Evolutionary conservation across 2,797 vertebrate species (phyloP).

Genomic region (Chelonia mydas): DNA sequence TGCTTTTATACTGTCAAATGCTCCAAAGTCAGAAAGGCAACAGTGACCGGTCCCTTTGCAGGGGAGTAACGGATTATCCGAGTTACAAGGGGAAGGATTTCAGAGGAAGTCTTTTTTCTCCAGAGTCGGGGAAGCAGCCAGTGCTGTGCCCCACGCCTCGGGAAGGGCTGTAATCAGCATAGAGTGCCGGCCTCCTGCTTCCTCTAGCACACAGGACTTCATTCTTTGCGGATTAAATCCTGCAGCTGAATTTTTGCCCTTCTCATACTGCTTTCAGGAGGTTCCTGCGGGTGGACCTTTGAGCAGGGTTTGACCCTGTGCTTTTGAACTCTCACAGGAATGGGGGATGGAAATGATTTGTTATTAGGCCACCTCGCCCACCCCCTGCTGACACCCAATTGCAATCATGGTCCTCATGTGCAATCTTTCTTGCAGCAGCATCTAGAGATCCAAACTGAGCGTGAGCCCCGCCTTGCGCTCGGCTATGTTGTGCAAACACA

Average conservation of each 20-base stretch:
- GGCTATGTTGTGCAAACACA: background rate
- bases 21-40: rapidly evolving
- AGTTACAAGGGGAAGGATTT: background rate
- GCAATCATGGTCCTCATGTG: background rate
- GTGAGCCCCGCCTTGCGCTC: background rate
- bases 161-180: background rate
- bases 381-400: background rate
- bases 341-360: rapidly evolving
- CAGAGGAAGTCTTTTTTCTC: rapidly evolving
- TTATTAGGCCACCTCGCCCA: background rate
- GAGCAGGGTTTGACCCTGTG: rapidly evolving
- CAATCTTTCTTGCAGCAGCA: background rate
- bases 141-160: rapidly evolving
- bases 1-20: rapidly evolving
- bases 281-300: rapidly evolving
- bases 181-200: background rate
- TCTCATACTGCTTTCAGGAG: rapidly evolving
- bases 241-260: background rate
- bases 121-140: rapidly evolving
- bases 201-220: background rate
- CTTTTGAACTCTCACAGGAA: rapidly evolving
- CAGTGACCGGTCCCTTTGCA: rapidly evolving
- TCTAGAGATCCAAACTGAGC: background rate
- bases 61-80: background rate
- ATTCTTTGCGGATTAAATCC: background rate